These are phyloP conservation scores for Sphenopsis melanotis DNA, from an alignment of 2,797 vertebrate species.

Conservation along the genomic window DNA sequence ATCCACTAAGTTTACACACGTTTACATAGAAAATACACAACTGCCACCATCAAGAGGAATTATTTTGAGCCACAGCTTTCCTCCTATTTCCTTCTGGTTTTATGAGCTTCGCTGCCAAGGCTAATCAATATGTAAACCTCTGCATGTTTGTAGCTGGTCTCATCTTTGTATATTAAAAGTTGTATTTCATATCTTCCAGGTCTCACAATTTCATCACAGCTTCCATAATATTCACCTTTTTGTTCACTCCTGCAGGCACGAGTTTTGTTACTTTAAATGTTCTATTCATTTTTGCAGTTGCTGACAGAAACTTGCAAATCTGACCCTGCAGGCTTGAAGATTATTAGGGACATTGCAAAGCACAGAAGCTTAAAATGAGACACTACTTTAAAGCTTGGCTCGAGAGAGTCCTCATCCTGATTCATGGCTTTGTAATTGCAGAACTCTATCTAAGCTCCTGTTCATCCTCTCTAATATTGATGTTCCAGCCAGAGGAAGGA, in stretches of 20 bases:
- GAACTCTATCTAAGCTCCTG: not conserved
- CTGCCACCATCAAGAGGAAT: not conserved
- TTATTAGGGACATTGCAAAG: not conserved
- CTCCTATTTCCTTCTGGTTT: not conserved
- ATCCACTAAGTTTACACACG: not conserved
- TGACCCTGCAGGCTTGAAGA: not conserved
- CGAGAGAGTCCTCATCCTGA: not conserved
- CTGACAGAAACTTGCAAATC: not conserved
- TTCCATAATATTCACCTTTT: not conserved
- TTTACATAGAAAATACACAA: not conserved
- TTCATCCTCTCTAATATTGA: not conserved
- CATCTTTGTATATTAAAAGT: not conserved
- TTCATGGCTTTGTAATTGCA: not conserved
- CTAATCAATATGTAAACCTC: not conserved
- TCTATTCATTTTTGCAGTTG: not conserved
- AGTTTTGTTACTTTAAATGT: not conserved
- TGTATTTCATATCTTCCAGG: not conserved
- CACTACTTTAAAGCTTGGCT: not conserved
- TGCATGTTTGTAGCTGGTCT: not conserved
- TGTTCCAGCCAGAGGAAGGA: not conserved
- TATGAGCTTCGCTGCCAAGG: not conserved
- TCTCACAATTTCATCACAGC: not conserved
- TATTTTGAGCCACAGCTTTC: constrained; percentile 17
- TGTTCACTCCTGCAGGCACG: not conserved
- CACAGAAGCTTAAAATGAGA: not conserved